Evolutionary conservation across 2,113 vertebrate species (phyloP).

Genomic region (Cololabis saira): DNA sequence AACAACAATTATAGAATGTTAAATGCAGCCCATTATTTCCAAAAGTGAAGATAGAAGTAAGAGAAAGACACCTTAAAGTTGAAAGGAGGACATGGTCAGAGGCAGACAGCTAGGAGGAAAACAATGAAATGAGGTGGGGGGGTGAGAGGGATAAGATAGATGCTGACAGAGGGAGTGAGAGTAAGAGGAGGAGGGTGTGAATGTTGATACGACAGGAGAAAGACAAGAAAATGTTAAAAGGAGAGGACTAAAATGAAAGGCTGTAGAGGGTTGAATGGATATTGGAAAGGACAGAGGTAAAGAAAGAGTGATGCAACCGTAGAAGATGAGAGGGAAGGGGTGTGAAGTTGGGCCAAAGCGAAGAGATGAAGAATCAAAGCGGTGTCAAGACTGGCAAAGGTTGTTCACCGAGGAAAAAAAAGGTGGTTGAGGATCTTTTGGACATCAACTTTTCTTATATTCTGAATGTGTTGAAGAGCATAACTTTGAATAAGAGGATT

Average conservation of each 20-base stretch:
- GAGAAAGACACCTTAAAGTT: conserved; percentile 15
- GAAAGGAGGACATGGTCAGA: conserved; percentile 9
- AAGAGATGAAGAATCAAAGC: no score
- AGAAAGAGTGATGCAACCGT: conserved; percentile 37
- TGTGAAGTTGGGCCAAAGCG: background rate
- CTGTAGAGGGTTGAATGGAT: background rate
- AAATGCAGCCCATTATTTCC: no score
- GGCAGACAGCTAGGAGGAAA: conserved; percentile 22
- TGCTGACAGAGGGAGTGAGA: background rate
- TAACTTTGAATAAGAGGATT: conserved; percentile 6
- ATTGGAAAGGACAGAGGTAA: conserved; percentile 30
- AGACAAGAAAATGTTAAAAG: conserved; percentile 9
- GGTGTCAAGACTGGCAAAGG: no score
- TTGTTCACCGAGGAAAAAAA: no score
- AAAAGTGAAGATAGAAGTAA: no score
- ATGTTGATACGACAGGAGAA: background rate
- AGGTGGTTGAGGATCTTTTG: conserved; percentile 4
- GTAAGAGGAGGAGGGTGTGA: background rate
- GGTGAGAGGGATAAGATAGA: conserved; percentile 8
- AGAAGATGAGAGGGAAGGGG: conserved; percentile 20
- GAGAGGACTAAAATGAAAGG: conserved; percentile 17
- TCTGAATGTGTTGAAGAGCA: conserved; percentile 1
- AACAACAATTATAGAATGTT: no score
- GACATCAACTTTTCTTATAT: background rate
- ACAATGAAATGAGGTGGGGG: conserved; percentile 11